A percentile compares a stretch with the other conserved stretches of the same genome.
phyloP scores from a whole-genome alignment of 2,113 vertebrate genomes.

The Sinocyclocheilus grahami region DNA sequence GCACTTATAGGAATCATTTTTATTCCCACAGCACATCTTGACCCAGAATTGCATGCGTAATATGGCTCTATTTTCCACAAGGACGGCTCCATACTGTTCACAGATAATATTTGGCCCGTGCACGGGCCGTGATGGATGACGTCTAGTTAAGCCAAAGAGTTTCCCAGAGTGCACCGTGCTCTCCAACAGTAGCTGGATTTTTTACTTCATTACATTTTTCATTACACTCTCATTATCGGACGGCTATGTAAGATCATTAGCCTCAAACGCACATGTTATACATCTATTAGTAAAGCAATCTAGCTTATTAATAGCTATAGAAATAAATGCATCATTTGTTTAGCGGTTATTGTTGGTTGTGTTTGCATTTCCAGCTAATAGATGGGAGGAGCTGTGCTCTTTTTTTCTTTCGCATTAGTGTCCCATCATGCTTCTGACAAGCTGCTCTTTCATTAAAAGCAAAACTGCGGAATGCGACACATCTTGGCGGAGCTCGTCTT shows the following conservation, averaged over 20 bases:
- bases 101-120: background rate
- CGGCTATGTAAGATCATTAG: slow-evolving; percentile 30
- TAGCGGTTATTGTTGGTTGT: background rate
- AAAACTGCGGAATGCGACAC: background rate
- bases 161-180: slow-evolving; percentile 30
- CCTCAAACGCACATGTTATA: background rate
- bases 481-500: slow-evolving; percentile 26
- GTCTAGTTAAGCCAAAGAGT: slow-evolving; percentile 33
- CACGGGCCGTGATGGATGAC: background rate
- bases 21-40: slow-evolving; percentile 19
- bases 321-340: background rate
- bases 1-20: background rate
- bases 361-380: background rate
- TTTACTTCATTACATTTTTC: slow-evolving; percentile 35
- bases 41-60: background rate
- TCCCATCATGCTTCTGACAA: slow-evolving; percentile 11
- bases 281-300: slow-evolving; percentile 7
- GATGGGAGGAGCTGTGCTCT: background rate
- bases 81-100: background rate
- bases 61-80: background rate
- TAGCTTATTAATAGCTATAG: background rate
- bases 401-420: background rate
- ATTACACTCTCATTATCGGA: slow-evolving; percentile 24
- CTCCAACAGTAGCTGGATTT: background rate
- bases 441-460: slow-evolving; percentile 1